Conservation (phyloP, 2,888 invertebrate species). For the Nephrotoma guestfalica region DNA sequence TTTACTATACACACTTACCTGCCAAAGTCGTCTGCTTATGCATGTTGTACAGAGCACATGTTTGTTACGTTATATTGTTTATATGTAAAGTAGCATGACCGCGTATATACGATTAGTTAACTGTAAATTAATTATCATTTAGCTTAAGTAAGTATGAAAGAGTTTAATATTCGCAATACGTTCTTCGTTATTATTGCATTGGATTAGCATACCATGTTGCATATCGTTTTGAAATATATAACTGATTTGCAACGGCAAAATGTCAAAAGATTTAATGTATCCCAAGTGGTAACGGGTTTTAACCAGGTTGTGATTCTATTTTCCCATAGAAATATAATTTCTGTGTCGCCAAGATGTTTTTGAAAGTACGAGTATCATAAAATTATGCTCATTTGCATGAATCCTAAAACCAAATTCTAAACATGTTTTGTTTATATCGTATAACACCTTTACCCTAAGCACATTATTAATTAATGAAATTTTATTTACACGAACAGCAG, state of each 20-base stretch:
- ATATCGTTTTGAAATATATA: background rate
- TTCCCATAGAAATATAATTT: background rate
- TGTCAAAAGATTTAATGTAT: background rate
- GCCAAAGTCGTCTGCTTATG: background rate
- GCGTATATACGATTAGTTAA: background rate
- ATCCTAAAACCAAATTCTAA: background rate
- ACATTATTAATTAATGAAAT: background rate
- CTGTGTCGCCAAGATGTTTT: too few relatives aligned
- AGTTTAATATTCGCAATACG: background rate
- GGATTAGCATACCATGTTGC: background rate
- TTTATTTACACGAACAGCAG: background rate
- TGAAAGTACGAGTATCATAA: too few relatives aligned
- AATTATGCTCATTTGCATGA: background rate
- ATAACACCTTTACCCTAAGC: background rate
- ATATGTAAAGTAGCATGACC: background rate
- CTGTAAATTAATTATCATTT: background rate
- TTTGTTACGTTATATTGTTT: background rate
- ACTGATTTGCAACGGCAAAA: background rate
- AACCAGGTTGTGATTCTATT: background rate
- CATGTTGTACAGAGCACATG: background rate
- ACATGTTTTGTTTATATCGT: background rate
- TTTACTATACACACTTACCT: background rate
- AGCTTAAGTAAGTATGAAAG: background rate
- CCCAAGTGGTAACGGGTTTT: background rate
- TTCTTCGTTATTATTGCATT: background rate